Percentiles rank a stretch among this genome's conserved stretches.
These are phyloP conservation scores for Chrysolina oricalcia DNA, from an alignment of 2,888 invertebrate species.

Conservation along the genomic window DNA sequence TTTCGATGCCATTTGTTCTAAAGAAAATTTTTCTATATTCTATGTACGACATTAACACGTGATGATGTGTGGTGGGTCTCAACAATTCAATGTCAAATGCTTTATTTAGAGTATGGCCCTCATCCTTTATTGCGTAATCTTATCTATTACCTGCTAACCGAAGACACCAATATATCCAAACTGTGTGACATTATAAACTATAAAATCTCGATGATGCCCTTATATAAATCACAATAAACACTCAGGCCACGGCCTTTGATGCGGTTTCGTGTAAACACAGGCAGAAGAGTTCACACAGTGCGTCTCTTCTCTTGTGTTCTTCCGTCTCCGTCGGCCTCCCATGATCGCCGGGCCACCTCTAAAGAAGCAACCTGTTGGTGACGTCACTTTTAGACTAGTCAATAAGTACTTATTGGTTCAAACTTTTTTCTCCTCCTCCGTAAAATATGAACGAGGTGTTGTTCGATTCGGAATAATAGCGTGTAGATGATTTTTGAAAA, in stretches of 20 bases:
- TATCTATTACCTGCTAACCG: not conserved
- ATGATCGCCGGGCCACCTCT: constrained; percentile 67
- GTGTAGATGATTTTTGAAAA: no score
- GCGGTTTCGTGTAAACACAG: constrained; percentile 47
- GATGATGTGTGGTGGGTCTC: no score
- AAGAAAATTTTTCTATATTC: no score
- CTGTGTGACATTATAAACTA: constrained; percentile 8
- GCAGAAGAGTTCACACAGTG: constrained; percentile 46
- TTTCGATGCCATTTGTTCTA: no score
- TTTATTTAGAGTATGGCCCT: not conserved
- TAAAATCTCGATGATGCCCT: constrained; percentile 30
- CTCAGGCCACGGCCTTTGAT: constrained; percentile 36
- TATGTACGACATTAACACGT: no score
- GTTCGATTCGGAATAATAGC: no score
- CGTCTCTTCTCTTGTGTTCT: constrained; percentile 40
- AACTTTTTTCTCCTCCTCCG: no score
- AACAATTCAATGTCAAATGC: no score
- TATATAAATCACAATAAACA: constrained; percentile 46
- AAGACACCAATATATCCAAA: constrained; percentile 9
- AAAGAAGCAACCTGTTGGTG: constrained; percentile 67
- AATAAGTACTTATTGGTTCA: no score
- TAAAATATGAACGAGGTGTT: no score
- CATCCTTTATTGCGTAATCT: not conserved
- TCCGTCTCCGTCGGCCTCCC: constrained; percentile 60
- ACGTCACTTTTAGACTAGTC: no score